Evolutionary conservation across 2,888 invertebrate species (phyloP).

Genomic region (Chrysolina americana): DNA sequence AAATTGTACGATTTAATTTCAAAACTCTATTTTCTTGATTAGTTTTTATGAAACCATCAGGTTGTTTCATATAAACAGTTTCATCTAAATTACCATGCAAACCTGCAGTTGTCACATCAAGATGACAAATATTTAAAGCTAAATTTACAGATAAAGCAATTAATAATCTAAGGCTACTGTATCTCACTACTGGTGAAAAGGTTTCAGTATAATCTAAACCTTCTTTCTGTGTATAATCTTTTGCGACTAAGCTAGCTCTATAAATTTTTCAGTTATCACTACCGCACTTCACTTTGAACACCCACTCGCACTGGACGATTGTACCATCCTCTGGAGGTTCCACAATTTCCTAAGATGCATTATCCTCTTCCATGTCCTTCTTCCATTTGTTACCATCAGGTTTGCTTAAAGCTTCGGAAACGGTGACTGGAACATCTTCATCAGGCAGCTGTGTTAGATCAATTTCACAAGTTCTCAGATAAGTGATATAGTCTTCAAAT

Average conservation of each 20-base stretch:
- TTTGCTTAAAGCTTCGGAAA: not conserved
- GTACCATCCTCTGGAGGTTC: too few relatives aligned
- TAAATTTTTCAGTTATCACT: too few relatives aligned
- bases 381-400: not conserved
- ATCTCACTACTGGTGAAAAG: too few relatives aligned
- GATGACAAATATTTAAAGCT: not conserved
- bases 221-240: not conserved
- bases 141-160: constrained; percentile 3
- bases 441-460: not conserved
- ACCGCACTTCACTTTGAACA: too few relatives aligned
- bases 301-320: too few relatives aligned
- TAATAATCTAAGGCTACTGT: not conserved
- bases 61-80: too few relatives aligned
- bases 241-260: too few relatives aligned
- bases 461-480: not conserved
- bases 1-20: not conserved
- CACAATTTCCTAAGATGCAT: too few relatives aligned
- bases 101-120: too few relatives aligned
- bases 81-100: too few relatives aligned
- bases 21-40: not conserved
- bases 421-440: not conserved
- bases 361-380: too few relatives aligned
- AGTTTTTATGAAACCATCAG: not conserved
- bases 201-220: not conserved
- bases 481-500: not conserved